Evolutionary conservation across 1,140 invertebrate genomes (phyloP), one percentile per base, ranked within the genome.

Genomic region (Gerris buenoi): DNA sequence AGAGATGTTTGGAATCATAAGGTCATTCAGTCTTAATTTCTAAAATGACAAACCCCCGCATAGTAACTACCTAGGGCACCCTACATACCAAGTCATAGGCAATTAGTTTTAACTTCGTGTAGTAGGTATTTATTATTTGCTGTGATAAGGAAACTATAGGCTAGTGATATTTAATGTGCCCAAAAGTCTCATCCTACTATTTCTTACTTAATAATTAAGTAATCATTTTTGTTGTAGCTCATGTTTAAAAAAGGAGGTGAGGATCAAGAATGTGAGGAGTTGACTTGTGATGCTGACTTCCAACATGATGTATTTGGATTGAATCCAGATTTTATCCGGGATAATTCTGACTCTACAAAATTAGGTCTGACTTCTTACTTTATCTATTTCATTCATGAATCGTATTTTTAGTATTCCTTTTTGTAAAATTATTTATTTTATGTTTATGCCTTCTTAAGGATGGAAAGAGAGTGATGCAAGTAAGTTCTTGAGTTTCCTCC

Each of bases 401-500:
- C n/a, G n/a, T 46, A 46, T 46, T 46, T 46, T 5, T 46, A 10
- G 33, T 10, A 46, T 46, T 46, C 18, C 5, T n/a, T 46, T 46
- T 46, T 5, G 33, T 46, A 10, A 18, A 46, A 46, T 5, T 46
- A 46, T 18, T 18, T 46, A 46, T 46, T 10, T 46, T 46, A 46
- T 46, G 33, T 10, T 46, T 46, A 18, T 67, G 65, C 63, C 33
- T 61, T 29, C 18, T 23, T 33, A 15, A 88, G 87, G 86, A 78
- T 85, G 83, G 77, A 85, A 84, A 76, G 86, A 88, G 74, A 80
- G 85, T 70, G 86, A 88, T 72, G 82, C 85, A 77, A 88, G 87
- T 88, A 84, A 88, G 86, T 85, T 28, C 23, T 65, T 66, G 1
- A 27, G 5, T 62, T 26, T 3, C 25, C 2, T 59, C 23, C 26